Percentiles rank a stretch among this genome's conserved stretches.
phyloP scores from a whole-genome alignment of 2,888 invertebrate genomes.

The Drosophila kambysellisi region DNA sequence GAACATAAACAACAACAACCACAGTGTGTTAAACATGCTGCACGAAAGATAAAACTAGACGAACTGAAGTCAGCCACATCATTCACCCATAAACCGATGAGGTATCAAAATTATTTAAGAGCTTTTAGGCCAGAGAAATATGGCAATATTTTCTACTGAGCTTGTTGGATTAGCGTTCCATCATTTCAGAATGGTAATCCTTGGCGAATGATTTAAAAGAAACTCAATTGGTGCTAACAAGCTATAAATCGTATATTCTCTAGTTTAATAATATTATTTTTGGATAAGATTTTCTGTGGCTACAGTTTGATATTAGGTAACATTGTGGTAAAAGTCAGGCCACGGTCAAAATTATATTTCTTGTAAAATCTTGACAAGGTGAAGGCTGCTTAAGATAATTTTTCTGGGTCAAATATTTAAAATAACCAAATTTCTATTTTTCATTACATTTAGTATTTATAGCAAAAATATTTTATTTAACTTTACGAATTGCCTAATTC shows the following conservation, averaged over 20 bases:
- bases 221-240: background rate
- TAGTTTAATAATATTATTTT: background rate
- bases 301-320: background rate
- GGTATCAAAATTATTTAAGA: conserved; percentile 15
- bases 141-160: background rate
- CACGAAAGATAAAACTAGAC: conserved; percentile 39
- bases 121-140: conserved; percentile 4
- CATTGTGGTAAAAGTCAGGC: background rate
- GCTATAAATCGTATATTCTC: background rate
- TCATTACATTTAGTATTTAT: background rate
- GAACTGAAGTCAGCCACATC: conserved; percentile 48
- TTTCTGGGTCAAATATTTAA: background rate
- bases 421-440: background rate
- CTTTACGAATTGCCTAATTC: background rate
- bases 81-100: conserved; percentile 46
- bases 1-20: conserved; percentile 51
- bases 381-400: background rate
- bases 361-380: background rate
- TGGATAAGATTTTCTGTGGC: background rate
- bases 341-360: background rate
- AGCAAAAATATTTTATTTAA: background rate
- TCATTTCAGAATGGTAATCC: background rate
- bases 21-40: conserved; percentile 43
- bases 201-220: background rate
- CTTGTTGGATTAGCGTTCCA: background rate